A percentile compares a stretch with the other conserved stretches of the same genome.
These are phyloP conservation scores for Terrapene triunguis DNA, from an alignment of 2,113 vertebrate species.

Conservation along the genomic window DNA sequence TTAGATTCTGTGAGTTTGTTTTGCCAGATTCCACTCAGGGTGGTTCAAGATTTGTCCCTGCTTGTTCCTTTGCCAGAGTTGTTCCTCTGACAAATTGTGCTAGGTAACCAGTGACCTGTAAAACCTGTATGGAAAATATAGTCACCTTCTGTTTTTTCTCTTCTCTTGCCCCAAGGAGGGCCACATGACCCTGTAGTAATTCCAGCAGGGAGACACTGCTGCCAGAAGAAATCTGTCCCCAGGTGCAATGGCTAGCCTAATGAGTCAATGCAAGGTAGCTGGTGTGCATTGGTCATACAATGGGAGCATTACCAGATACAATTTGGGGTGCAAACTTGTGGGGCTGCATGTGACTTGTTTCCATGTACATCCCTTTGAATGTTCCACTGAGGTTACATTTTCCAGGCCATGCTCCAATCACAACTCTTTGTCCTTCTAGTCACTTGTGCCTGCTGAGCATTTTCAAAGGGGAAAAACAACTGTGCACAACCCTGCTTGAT, in stretches of 20 bases:
- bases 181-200: neutral
- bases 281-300: neutral
- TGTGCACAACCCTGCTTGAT: neutral
- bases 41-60: neutral
- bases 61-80: neutral
- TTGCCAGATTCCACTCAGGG: neutral
- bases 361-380: neutral
- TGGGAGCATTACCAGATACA: neutral
- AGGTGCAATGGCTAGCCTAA: neutral
- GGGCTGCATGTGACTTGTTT: neutral
- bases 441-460: neutral
- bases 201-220: neutral
- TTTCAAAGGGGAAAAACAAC: neutral
- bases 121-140: neutral
- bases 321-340: neutral
- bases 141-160: neutral
- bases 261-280: neutral
- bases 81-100: neutral
- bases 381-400: neutral
- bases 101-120: neutral
- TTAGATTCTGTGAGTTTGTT: rapidly evolving
- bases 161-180: neutral
- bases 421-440: neutral
- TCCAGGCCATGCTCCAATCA: rapidly evolving
- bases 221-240: neutral